Base-by-base conservation (phyloP, 2,797 vertebrate genomes). In the Ispidina picta region DNA sequence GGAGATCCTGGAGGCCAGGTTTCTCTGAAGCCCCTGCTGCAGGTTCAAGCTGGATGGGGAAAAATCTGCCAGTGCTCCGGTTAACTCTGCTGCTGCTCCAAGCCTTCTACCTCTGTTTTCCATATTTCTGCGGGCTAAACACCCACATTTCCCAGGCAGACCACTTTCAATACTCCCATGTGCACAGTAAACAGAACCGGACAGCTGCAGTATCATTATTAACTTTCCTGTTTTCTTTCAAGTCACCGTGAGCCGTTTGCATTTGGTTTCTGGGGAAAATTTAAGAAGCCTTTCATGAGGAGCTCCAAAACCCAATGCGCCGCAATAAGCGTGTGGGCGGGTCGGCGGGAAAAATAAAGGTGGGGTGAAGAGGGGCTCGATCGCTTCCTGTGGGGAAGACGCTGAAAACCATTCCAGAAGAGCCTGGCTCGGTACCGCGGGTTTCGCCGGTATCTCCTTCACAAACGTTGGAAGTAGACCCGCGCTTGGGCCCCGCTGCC, bases 311-410 rank as follows among this genome's bases (percentile, higher is more conserved):
- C 60, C 54, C 55, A 41, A 88, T 29, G 70, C 49, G 77, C 84
- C 77, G 83, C 93, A 93, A 22, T 16, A 43, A 93, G 60, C 66
- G 83, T 6, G 51, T 79, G 94, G 92, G 85, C 9, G 4, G 64
- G 43, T 70, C 68, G 60, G 68, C 7, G 23, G 25, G 52, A 29
- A 54, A 86, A 74, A 69, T 29, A 17, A 63, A 25, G 9, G 11
- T 49, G n/a, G 63, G 58, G 46, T 29, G 25, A n/a, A 15, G 17
- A 75, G 88, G 52, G 87, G 79, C 80, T 75, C 91, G 82, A 93
- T 92, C 86, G 89, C 93, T 97, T 97, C 97, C 97, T 96, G 95
- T 96, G 94, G 95, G 94, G 96, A 92, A 95, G 63, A 62, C 90
- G 95, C 92, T 86, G 95, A 90, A 96, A 97, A 75, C 88, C 51